phyloP scores from a whole-genome alignment of 2,797 vertebrate genomes.

The Cryptoblepharus egeriae region DNA sequence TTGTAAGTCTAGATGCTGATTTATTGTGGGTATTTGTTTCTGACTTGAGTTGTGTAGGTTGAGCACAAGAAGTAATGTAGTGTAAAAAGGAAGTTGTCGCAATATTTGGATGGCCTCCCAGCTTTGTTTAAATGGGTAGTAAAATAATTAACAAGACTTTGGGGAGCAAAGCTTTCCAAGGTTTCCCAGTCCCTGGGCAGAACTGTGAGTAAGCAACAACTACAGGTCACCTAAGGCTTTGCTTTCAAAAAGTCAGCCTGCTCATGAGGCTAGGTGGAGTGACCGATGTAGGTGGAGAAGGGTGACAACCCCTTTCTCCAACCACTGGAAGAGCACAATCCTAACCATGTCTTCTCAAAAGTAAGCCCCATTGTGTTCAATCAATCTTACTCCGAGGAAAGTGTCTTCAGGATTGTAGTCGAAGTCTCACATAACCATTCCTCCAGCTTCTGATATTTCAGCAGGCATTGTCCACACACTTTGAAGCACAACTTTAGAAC shows the following conservation, averaged over 20 bases:
- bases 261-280: background rate
- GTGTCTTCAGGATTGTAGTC: too few species aligned
- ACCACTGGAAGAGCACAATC: too few species aligned
- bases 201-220: background rate
- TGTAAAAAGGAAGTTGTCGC: background rate
- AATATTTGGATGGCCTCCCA: background rate
- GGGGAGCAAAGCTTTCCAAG: background rate
- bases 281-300: too few species aligned
- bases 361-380: too few species aligned
- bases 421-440: background rate
- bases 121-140: background rate
- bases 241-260: too few species aligned
- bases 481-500: background rate
- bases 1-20: slow-evolving; percentile 36
- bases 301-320: background rate
- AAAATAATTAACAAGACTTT: background rate
- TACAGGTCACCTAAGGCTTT: background rate
- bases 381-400: too few species aligned
- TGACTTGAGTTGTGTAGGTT: background rate
- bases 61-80: background rate
- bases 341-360: too few species aligned
- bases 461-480: background rate
- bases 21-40: slow-evolving; percentile 1
- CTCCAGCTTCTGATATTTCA: background rate
- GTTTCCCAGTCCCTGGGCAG: background rate